These are phyloP conservation scores for Puma concolor DNA, from an alignment of 2,113 vertebrate species.

Conservation along the genomic window DNA sequence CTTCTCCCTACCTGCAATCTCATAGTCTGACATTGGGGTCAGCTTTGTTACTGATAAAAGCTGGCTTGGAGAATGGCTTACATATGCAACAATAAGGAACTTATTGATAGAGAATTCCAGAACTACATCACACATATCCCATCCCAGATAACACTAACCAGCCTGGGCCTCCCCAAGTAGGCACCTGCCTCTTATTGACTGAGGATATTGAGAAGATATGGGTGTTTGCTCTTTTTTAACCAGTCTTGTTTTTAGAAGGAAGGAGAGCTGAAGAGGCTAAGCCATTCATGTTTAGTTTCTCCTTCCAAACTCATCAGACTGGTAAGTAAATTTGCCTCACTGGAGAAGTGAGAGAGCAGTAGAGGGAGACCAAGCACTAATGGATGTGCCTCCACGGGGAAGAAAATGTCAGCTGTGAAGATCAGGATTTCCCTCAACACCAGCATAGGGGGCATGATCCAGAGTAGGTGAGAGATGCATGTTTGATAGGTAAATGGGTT, in stretches of 20 bases:
- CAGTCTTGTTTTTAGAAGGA: not conserved
- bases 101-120: not conserved
- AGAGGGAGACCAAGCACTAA: not conserved
- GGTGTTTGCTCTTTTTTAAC: not conserved
- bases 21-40: not conserved
- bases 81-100: not conserved
- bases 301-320: not conserved
- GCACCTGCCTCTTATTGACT: not conserved
- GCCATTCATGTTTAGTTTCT: not conserved
- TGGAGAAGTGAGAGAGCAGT: not conserved
- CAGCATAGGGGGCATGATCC: too few species aligned
- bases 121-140: not conserved
- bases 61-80: not conserved
- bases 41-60: not conserved
- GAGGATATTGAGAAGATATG: not conserved
- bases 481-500: not conserved
- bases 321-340: not conserved
- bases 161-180: too few species aligned
- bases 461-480: not conserved
- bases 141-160: not conserved
- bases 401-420: not conserved
- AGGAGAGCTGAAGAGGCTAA: not conserved
- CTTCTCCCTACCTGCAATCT: not conserved
- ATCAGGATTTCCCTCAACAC: not conserved
- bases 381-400: not conserved